Percentiles rank a stretch among this genome's conserved stretches.
These are phyloP conservation scores for Agelas oroides DNA, from an alignment of 37 sponge, comb jelly and placozoan species.

Conservation along the genomic window DNA sequence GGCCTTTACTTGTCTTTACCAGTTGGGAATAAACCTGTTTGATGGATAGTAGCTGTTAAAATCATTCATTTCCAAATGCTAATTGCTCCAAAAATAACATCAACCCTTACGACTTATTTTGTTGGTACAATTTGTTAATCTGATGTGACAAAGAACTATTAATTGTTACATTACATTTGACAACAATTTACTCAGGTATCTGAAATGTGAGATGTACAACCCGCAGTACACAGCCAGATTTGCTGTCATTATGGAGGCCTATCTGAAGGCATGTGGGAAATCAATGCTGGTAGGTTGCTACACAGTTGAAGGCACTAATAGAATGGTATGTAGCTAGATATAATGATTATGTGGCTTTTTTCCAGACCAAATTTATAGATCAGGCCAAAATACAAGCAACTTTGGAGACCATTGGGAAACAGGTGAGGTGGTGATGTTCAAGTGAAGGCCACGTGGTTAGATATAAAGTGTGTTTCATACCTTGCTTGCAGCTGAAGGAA, in stretches of 20 bases:
- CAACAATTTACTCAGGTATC: too few relatives aligned
- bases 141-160: too few relatives aligned
- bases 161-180: too few relatives aligned
- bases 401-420: constrained; percentile 18
- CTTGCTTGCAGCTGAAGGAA: constrained; percentile 10
- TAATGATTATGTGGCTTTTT: too few relatives aligned
- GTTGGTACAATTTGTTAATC: too few relatives aligned
- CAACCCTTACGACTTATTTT: too few relatives aligned
- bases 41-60: too few relatives aligned
- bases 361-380: constrained; percentile 19
- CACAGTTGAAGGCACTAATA: not conserved
- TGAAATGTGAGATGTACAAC: constrained; percentile 65
- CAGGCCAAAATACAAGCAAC: constrained; percentile 35
- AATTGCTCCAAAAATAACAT: too few relatives aligned
- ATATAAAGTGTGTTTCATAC: not conserved
- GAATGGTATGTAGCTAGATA: too few relatives aligned
- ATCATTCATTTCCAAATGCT: too few relatives aligned
- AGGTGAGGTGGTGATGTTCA: not conserved
- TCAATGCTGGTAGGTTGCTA: constrained; percentile 63
- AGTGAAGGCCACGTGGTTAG: not conserved
- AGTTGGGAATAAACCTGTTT: too few relatives aligned
- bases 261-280: constrained; percentile 81
- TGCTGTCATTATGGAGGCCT: constrained; percentile 80
- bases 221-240: constrained; percentile 54
- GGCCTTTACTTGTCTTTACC: too few relatives aligned